A percentile compares a stretch with the other conserved stretches of the same genome.
Conservation (phyloP, 2,888 invertebrate species). For the Pterostichus niger region DNA sequence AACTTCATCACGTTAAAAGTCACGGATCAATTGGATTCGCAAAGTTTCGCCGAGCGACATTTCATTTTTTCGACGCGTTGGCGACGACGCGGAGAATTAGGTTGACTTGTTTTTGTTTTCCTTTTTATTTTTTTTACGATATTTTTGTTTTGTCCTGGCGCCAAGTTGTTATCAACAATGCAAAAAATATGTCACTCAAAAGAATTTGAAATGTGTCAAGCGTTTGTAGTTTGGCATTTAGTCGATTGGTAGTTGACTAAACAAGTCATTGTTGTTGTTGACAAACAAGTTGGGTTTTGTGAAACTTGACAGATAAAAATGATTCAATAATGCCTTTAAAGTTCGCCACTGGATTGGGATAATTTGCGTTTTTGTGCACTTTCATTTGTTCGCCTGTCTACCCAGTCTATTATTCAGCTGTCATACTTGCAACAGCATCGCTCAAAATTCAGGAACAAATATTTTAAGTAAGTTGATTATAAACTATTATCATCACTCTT, state of each 20-base stretch:
- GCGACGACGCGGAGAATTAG: slow-evolving; percentile 41
- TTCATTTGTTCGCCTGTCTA: not conserved
- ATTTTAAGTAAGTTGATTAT: slow-evolving; percentile 7
- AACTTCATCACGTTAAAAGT: slow-evolving; percentile 65
- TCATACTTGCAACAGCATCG: slow-evolving; percentile 6
- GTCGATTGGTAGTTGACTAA: slow-evolving; percentile 53
- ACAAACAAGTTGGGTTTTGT: slow-evolving; percentile 46
- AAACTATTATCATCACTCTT: slow-evolving; percentile 17
- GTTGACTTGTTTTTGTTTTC: slow-evolving; percentile 53
- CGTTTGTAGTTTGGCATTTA: slow-evolving; percentile 53
- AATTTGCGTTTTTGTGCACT: slow-evolving; percentile 32
- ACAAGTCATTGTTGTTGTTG: slow-evolving; percentile 55
- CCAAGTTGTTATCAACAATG: slow-evolving; percentile 60
- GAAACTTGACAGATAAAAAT: slow-evolving; percentile 43
- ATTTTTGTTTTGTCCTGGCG: slow-evolving; percentile 58
- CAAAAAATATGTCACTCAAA: slow-evolving; percentile 59
- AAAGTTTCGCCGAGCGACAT: slow-evolving; percentile 55
- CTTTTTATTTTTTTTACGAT: slow-evolving; percentile 58
- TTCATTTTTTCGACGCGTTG: slow-evolving; percentile 54
- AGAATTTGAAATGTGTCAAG: slow-evolving; percentile 53
- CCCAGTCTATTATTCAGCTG: slow-evolving; percentile 5
- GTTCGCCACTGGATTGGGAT: slow-evolving; percentile 11
- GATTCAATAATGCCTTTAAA: slow-evolving; percentile 54
- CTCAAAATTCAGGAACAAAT: not conserved
- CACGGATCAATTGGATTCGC: slow-evolving; percentile 62